Evolutionary conservation across 2,113 vertebrate species (phyloP), one percentile per base, ranked within the genome.

Genomic region (Pseudonaja textilis): DNA sequence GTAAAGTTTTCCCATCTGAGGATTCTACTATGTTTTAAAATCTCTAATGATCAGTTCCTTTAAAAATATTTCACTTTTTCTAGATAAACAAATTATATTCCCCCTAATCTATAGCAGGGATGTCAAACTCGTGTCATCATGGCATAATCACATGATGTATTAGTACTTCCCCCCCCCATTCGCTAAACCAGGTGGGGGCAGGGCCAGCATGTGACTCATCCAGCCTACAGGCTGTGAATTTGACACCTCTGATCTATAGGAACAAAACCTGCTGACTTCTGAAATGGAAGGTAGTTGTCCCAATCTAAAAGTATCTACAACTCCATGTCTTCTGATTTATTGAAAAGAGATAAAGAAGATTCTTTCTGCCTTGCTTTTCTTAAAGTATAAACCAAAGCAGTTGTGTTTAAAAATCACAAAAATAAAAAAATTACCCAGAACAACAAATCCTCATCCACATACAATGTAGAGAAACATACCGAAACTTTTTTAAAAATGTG

Each of bases 1-100:
- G 45, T 93, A 91, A 95, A 91, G 89, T 91, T 34, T 90, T 95
- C 52, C 69, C n/a, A 50, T 85, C 16, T 91, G 26, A 94, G 86
- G 42, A 81, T 90, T 89, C 85, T 4, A 55, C 91, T 93, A 25
- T 74, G 74, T 12, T 93, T 95, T n/a, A 52, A 25, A 25, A 69
- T 69, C 23, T 10, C 91, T 96, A 91, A 11, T 16, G 90, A 94
- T 81, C 3, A 55, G 39, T 87, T 93, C 56, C 57, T 55, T 91
- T 16, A 42, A 87, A 61, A 23, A 59, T 50, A 25, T 20, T 22
- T 25, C 81, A 55, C 26, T 86, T 26, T 57, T 57, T 52, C 39
- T 16, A 52, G 6, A 39, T 26, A 34, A 39, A 39, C 50, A 45
- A 91, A 50, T 55, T 85, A 54, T 29, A 52, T 18, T 91, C 52